phyloP scores from a whole-genome alignment of 2,113 vertebrate species.

The Burhinus oedicnemus region DNA sequence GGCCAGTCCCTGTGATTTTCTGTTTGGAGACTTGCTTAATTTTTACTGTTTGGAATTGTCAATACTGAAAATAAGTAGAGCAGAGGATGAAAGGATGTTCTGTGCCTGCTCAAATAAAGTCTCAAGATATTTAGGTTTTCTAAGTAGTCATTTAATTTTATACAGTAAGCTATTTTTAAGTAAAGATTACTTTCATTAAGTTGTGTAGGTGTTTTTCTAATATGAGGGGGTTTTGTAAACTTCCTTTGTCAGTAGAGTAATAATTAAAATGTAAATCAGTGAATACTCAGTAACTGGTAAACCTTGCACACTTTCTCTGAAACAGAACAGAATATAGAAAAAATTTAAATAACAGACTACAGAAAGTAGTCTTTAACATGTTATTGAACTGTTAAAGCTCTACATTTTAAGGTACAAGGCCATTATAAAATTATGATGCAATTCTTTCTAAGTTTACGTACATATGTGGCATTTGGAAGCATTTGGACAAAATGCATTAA shows the following conservation, averaged over 20 bases:
- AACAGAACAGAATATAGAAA: background rate
- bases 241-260: constrained; percentile 9
- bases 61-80: background rate
- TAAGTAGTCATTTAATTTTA: background rate
- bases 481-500: constrained; percentile 24
- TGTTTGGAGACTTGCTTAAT: background rate
- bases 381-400: constrained; percentile 34
- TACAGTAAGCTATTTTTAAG: background rate
- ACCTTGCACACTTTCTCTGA: background rate
- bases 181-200: background rate
- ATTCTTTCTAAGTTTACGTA: constrained; percentile 17
- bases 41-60: background rate
- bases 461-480: background rate
- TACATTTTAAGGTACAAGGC: background rate
- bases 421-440: constrained; percentile 33
- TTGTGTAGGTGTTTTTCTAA: background rate
- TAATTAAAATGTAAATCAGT: constrained; percentile 43
- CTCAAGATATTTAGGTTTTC: background rate
- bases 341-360: constrained; percentile 20
- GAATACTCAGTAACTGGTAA: constrained; percentile 28
- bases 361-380: constrained; percentile 46
- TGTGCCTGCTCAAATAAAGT: background rate
- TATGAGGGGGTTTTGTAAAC: background rate
- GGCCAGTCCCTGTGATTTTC: background rate
- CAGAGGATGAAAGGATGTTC: background rate